A percentile compares a stretch with the other conserved stretches of the same genome.
These are phyloP conservation scores for Narcine bancroftii DNA, from an alignment of 2,113 vertebrate genomes.

Conservation along the genomic window DNA sequence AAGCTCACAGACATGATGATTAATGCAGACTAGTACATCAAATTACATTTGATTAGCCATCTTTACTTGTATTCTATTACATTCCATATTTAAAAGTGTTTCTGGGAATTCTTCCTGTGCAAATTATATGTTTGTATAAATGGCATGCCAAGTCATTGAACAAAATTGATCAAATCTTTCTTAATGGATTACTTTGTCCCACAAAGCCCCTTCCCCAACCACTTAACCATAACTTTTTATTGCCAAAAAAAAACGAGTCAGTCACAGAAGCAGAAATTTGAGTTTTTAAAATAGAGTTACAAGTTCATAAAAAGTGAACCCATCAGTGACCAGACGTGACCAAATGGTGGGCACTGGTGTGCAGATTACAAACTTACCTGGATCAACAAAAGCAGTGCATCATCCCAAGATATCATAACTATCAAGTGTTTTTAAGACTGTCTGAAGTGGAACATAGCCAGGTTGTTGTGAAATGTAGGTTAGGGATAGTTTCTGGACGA, in stretches of 20 bases:
- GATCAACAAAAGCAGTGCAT: neutral
- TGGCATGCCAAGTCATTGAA: neutral
- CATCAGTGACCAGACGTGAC: no score
- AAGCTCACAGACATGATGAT: neutral
- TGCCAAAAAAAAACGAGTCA: no score
- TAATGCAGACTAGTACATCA: neutral
- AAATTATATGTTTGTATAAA: neutral
- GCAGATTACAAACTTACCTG: neutral
- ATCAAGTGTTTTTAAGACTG: no score
- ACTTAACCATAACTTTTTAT: no score
- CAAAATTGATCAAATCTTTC: neutral
- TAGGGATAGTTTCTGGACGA: neutral
- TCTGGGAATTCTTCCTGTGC: neutral
- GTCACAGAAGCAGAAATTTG: neutral
- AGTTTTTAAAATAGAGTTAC: neutral
- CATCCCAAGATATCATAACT: no score
- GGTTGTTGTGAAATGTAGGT: neutral
- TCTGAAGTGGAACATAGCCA: neutral
- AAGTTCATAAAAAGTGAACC: no score
- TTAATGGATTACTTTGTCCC: neutral
- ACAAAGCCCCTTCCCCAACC: neutral
- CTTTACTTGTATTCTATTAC: neutral
- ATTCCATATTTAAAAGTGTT: neutral
- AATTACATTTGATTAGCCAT: neutral
- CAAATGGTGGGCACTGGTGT: neutral